Percentiles rank a stretch among this genome's conserved stretches.
Conservation (phyloP, 2,888 invertebrate genomes). For the Mycogona germanica region DNA sequence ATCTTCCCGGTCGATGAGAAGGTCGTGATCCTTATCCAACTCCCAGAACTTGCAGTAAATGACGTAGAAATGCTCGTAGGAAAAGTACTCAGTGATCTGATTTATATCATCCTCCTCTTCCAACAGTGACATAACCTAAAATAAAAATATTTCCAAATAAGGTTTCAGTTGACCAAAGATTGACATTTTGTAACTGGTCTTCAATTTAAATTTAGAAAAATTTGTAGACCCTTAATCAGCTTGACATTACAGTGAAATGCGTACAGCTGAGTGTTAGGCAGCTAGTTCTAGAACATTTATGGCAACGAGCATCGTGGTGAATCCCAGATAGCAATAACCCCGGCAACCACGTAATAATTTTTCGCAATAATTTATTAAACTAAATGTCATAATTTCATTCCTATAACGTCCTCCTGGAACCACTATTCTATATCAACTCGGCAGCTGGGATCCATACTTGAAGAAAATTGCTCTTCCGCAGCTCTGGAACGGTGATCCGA, state of each 20-base stretch:
- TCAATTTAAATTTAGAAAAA: constrained; percentile 15
- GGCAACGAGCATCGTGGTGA: too few relatives aligned
- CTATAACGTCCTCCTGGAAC: too few relatives aligned
- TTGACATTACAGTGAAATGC: too few relatives aligned
- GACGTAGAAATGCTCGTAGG: constrained; percentile 99
- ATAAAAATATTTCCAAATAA: too few relatives aligned
- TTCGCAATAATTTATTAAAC: too few relatives aligned
- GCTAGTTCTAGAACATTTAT: too few relatives aligned
- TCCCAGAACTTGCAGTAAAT: constrained; percentile 99
- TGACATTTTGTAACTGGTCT: neutral
- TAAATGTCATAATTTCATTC: too few relatives aligned
- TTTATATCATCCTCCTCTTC: constrained; percentile 97
- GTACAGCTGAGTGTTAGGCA: too few relatives aligned
- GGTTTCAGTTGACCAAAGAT: neutral
- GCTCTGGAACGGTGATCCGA: constrained; percentile 71
- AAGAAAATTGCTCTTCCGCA: constrained; percentile 81
- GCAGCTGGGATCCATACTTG: too few relatives aligned
- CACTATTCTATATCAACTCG: neutral
- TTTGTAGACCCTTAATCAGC: too few relatives aligned
- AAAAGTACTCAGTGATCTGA: constrained; percentile 60
- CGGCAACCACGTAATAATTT: too few relatives aligned
- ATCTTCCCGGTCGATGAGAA: constrained; percentile 89
- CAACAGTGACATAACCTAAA: constrained; percentile 49
- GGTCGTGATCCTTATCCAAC: constrained; percentile 93
- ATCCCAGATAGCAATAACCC: too few relatives aligned